A percentile compares a stretch with the other conserved stretches of the same genome.
Evolutionary conservation across 2,797 vertebrate genomes (phyloP).

Genomic region (Cyprinella venusta): DNA sequence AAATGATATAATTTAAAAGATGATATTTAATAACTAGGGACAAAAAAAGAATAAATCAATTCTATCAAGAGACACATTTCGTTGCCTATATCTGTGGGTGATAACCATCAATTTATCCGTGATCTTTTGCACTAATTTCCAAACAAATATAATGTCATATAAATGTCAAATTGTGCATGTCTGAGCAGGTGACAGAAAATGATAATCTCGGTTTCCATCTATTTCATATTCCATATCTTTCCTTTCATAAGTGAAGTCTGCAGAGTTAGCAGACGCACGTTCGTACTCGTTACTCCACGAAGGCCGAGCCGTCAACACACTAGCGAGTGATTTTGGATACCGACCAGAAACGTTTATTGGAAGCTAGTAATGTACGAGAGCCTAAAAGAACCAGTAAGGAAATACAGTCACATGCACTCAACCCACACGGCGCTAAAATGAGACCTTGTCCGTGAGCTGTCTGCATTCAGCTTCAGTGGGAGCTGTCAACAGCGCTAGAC

Average conservation of each 20-base stretch:
- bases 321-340: conserved; percentile 58
- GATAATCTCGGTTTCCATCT: conserved; percentile 40
- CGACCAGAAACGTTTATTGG: conserved; percentile 62
- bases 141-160: conserved; percentile 50
- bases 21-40: conserved; percentile 46
- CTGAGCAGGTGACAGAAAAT: conserved; percentile 41
- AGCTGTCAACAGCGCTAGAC: conserved; percentile 28
- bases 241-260: conserved; percentile 45
- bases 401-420: conserved; percentile 19
- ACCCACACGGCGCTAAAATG: conserved; percentile 35
- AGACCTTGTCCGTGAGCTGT: conserved; percentile 41
- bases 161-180: conserved; percentile 52
- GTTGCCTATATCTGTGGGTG: conserved; percentile 38
- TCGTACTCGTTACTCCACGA: conserved; percentile 44
- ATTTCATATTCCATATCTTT: conserved; percentile 44
- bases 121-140: conserved; percentile 52
- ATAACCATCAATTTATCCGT: conserved; percentile 49
- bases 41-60: not conserved
- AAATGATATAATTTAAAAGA: conserved; percentile 28
- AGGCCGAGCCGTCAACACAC: conserved; percentile 54
- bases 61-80: conserved; percentile 15
- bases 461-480: conserved; percentile 50
- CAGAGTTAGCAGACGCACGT: conserved; percentile 48
- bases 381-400: conserved; percentile 29
- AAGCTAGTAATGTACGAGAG: conserved; percentile 44